Base-by-base conservation (phyloP, 2,888 invertebrate species). In the Eutolmus rufibarbis region DNA sequence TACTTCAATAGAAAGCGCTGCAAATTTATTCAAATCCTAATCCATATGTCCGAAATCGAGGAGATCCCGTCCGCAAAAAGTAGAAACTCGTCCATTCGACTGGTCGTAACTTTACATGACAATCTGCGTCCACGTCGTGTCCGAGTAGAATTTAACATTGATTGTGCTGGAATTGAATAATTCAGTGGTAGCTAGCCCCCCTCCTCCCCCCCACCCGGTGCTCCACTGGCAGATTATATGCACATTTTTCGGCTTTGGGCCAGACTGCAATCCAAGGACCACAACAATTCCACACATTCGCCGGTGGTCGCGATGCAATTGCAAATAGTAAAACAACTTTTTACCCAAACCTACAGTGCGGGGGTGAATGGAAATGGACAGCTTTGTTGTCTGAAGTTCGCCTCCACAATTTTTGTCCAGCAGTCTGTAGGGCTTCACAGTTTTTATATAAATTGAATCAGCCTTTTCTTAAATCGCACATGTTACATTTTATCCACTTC, bases 261-360 rank as follows among this genome's bases (percentile, higher is more conserved):
- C 46, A 43, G 78, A 37, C 78, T 57, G 8, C 82, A 82, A 82
- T 82, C 66, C 82, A 40, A 37, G 56, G 56, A 56, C 82, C 82
- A 37, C 82, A 82, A 82, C 56, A 82, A 66, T 82, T 82, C 12
- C 37, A 82, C n/a, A 34, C 57, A 82, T 66, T 40, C 82, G 40
- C 57, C n/a, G 82, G 37, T 19, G 57, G 82, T 66, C 19, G 23
- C 66, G 28, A 66, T 23, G 66, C 66, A 66, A 66, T 66, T 37
- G 37, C 76, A n/a, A 76, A 76, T 76, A 76, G 43, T 46, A 46
- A 37, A 37, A n/a, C 16, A 40, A 9, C 37, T 28, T 34, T 76
- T 34, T 40, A 14, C 76, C 76, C 76, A 0, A 19, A 23, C 23
- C 66, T 2, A 2, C 76, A 16, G 76, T 34, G 9, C 9, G 16